Percentiles rank a stretch among this genome's conserved stretches.
These are phyloP conservation scores for Rhingia rostrata DNA, from an alignment of 2,888 invertebrate species.

Conservation along the genomic window DNA sequence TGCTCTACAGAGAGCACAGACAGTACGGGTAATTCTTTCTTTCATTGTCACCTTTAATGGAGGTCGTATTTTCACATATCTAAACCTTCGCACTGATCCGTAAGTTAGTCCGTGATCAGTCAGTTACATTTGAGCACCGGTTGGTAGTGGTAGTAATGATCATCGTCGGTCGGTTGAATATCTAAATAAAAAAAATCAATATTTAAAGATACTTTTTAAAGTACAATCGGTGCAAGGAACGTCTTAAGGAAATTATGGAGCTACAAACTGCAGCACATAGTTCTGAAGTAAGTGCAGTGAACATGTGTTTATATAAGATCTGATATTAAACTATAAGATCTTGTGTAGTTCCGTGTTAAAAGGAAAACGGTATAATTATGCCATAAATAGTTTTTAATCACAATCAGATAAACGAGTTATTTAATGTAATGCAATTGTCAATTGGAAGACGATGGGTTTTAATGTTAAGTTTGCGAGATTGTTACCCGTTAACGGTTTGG, in stretches of 20 bases:
- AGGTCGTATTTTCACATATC: conserved; percentile 55
- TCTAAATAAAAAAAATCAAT: neutral
- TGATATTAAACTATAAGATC: no score
- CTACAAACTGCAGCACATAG: conserved; percentile 23
- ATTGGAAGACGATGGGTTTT: no score
- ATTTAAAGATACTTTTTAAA: conserved; percentile 4
- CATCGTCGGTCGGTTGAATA: neutral
- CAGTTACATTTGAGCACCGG: conserved; percentile 52
- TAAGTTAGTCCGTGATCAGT: conserved; percentile 33
- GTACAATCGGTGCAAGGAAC: neutral
- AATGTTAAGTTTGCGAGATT: no score
- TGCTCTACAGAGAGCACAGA: conserved; percentile 51
- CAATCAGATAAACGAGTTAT: no score
- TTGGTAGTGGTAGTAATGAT: conserved; percentile 38
- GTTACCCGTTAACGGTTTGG: no score
- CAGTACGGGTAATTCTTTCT: conserved; percentile 50
- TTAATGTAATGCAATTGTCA: no score
- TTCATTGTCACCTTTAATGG: conserved; percentile 47
- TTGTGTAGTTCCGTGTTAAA: no score
- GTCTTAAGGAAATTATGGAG: conserved; percentile 25
- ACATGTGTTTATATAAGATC: neutral
- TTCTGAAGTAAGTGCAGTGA: conserved; percentile 38
- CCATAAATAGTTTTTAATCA: no score
- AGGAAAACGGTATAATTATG: no score
- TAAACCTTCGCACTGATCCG: conserved; percentile 39